Evolutionary conservation across 2,113 vertebrate genomes (phyloP), one percentile per base, ranked within the genome.

Genomic region (Antennarius striatus): DNA sequence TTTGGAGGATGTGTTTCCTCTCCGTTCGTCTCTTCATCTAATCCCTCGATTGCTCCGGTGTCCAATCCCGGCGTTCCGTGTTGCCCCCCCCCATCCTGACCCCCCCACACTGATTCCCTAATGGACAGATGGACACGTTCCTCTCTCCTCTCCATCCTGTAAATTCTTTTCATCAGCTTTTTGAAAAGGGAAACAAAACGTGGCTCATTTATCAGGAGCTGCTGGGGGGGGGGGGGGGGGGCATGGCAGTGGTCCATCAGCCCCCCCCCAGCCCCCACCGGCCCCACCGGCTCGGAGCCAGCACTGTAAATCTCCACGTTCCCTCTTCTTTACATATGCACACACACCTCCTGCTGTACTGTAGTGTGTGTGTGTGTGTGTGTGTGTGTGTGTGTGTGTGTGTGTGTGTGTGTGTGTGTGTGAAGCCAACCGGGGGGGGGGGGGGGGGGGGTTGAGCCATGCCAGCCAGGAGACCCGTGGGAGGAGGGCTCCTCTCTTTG

Each of bases 121-220:
- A 80, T 78, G 87, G 73, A 86, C 89, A 89, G 89, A 90, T 89
- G 87, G 87, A 85, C 63, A 78, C 51, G 75, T 77, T 52, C 61
- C 84, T 79, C 22, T 85, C 81, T 86, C 22, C 22, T 22, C 22
- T 22, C 22, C 86, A 88, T 84, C 84, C 67, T 58, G 73, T 79
- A 87, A 75, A 83, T 87, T 87, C 83, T 83, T 84, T 86, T 82
- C 77, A 73, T 79, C 69, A 52, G 66, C 58, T 68, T 77, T 67
- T 81, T 54, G 59, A 83, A 78, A 71, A 75, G 68, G 56, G 68
- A 87, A 86, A 88, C 71, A 78, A 86, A 86, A 81, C 70, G 51
- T 80, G 77, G 69, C 78, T 74, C 71, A 61, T 87, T 79, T 62
- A 76, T 73, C 39, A 7, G 62, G 69, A 57, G 79, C 52, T 9